Conservation (phyloP, 2,797 vertebrate genomes). For the Dermochelys coriacea region DNA sequence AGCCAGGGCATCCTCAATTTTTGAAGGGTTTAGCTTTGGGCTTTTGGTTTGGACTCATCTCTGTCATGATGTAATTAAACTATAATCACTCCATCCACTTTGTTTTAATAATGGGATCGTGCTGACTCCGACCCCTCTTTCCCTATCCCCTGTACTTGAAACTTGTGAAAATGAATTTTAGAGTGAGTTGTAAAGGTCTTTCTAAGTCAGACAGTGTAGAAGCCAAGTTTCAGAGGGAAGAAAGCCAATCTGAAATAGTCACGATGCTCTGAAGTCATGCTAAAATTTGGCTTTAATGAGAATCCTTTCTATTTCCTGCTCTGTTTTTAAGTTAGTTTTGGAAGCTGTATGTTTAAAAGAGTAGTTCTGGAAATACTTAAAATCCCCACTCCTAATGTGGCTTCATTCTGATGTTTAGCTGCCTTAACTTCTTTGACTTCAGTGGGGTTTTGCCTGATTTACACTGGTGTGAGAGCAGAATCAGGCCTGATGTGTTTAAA, state of each 20-base stretch:
- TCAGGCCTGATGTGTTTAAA: not conserved
- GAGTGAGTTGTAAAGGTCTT: not conserved
- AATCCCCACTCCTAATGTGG: not conserved
- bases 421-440: not conserved
- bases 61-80: not conserved
- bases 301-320: not conserved
- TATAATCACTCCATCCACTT: not conserved
- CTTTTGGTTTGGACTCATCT: not conserved
- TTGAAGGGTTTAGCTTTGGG: not conserved
- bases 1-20: not conserved
- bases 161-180: not conserved
- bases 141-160: not conserved
- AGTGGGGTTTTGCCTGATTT: not conserved
- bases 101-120: not conserved
- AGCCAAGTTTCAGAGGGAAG: not conserved
- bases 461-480: accelerated
- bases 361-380: not conserved
- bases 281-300: not conserved
- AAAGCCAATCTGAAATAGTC: not conserved
- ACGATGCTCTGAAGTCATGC: not conserved
- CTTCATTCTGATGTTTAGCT: not conserved
- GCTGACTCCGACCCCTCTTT: not conserved
- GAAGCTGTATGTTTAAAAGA: not conserved
- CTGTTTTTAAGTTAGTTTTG: not conserved
- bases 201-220: not conserved